phyloP scores from a whole-genome alignment of 2,113 vertebrate species.

The Chaetodon auriga region DNA sequence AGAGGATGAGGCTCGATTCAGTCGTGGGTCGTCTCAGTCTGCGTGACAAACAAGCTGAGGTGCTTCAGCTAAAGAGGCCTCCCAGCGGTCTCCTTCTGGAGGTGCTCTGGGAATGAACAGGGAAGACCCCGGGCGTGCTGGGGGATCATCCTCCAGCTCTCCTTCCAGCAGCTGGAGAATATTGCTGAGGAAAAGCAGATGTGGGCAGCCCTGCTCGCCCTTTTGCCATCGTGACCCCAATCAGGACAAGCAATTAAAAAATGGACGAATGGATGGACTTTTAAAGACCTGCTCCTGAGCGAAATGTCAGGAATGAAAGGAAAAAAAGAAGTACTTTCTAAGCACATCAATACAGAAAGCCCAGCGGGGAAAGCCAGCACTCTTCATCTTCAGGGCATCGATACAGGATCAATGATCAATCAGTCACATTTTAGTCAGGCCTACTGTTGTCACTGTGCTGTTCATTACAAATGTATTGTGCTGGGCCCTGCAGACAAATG shows the following conservation, averaged over 20 bases:
- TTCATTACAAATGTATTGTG: slow-evolving; percentile 43
- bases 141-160: slow-evolving; percentile 6
- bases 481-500: slow-evolving; percentile 33
- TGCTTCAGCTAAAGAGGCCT: not conserved
- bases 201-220: slow-evolving; percentile 6
- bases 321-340: slow-evolving; percentile 34
- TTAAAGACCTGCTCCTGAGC: slow-evolving; percentile 17
- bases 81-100: not conserved
- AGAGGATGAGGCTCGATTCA: not conserved
- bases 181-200: slow-evolving; percentile 18
- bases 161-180: slow-evolving; percentile 20
- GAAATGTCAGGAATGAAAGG: slow-evolving; percentile 9
- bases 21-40: not conserved
- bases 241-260: slow-evolving; percentile 63
- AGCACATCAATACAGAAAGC: slow-evolving; percentile 29
- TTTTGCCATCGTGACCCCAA: slow-evolving; percentile 41
- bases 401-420: slow-evolving; percentile 74
- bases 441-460: slow-evolving; percentile 3
- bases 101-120: not conserved
- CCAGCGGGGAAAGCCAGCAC: slow-evolving; percentile 38
- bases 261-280: slow-evolving; percentile 13
- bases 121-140: not conserved
- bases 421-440: slow-evolving; percentile 63
- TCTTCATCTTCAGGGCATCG: slow-evolving; percentile 59
- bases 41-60: not conserved